These are phyloP conservation scores for Sebastes aleutianus DNA, from an alignment of 2,797 vertebrate species.

Conservation along the genomic window DNA sequence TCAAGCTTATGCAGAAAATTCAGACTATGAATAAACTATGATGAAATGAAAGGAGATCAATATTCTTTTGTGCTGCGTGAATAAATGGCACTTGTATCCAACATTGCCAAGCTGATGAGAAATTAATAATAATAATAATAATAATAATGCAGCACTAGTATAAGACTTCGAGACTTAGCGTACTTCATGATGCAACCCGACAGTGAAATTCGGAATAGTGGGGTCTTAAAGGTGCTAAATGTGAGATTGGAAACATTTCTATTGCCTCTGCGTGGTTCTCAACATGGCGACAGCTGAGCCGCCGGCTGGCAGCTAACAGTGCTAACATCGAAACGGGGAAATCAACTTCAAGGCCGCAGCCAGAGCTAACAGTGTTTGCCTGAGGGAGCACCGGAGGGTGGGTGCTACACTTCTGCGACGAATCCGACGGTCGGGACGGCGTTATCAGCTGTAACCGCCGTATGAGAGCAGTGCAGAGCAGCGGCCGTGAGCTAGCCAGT, in stretches of 20 bases:
- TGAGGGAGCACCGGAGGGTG: not conserved
- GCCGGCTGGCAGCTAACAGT: not conserved
- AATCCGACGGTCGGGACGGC: rapidly evolving
- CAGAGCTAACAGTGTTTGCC: not conserved
- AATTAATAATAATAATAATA: not conserved
- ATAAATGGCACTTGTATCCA: conserved; percentile 48
- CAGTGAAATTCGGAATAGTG: conserved; percentile 36
- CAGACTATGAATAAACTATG: not conserved
- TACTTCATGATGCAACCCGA: conserved; percentile 6
- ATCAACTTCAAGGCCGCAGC: not conserved
- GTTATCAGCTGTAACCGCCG: not conserved
- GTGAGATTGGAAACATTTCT: too few species aligned
- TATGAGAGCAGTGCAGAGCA: not conserved
- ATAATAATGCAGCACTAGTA: conserved; percentile 11
- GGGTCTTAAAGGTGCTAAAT: not conserved
- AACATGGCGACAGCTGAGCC: too few species aligned
- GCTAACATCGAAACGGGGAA: not conserved
- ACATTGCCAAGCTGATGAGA: not conserved
- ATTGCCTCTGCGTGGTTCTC: too few species aligned
- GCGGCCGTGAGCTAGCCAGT: not conserved
- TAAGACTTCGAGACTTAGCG: not conserved
- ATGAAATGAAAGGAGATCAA: conserved; percentile 54
- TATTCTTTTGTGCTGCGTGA: conserved; percentile 23
- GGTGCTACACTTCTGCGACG: not conserved
- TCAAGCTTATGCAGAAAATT: conserved; percentile 51